Evolutionary conservation across 2,888 invertebrate genomes (phyloP), one percentile per base, ranked within the genome.

Genomic region (Drosophila differens): DNA sequence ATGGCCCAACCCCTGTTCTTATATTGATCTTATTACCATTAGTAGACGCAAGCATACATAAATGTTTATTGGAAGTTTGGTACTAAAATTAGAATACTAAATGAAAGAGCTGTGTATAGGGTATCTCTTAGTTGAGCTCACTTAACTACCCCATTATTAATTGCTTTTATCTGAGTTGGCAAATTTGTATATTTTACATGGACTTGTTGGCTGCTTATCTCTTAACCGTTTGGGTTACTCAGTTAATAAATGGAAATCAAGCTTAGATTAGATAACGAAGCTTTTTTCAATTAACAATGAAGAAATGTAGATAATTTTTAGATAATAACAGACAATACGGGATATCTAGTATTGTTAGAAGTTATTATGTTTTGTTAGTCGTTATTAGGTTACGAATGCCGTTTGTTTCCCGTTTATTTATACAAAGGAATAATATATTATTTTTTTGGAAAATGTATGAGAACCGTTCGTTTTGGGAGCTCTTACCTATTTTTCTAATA

Each of bases 201-300:
- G 41, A 12, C 22, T 39, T 51, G 33, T 35, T 41, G 33, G 5
- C 32, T 10, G 57, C 30, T 52, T 49, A 66, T 49, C 49, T 32
- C 16, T 39, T 52, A 44, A 28, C 25, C 35, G 30, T 25, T 35
- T 44, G 9, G 39, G 2, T 51, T 25, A 4, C 12, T 33, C 39
- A 16, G 39, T 28, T n/a, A 68, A 10, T 55, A 33, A 49, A 49
- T 37, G 9, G 6, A 22, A 51, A 58, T 58, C 39, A 41, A 4
- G 30, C n/a, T 37, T 25, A 52, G 69, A 69, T 69, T 52, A 69
- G 69, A 68, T 69, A 68, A 25, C 3, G 41, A 19, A 44, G 37
- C 59, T 32, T 68, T 52, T 32, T 32, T 14, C 7, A 25, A 47
- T 0, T 4, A 9, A 16, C 16, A 32, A 16, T 22, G 30, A 30